Evolutionary conservation across 2,888 invertebrate genomes (phyloP), one percentile per base, ranked within the genome.

Genomic region (Spisula subtruncata): DNA sequence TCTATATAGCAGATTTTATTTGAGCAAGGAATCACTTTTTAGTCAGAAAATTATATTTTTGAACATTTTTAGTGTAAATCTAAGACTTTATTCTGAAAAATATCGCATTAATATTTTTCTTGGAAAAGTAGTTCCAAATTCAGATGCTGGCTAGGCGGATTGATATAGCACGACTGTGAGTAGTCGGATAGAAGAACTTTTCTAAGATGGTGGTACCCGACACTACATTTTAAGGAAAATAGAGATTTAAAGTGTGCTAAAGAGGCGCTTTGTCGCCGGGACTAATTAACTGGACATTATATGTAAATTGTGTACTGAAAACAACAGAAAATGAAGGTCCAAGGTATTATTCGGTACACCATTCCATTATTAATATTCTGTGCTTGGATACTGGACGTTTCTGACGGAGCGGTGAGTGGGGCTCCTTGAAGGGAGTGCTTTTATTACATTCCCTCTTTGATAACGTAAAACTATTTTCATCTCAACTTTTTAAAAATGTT

Each of bases 331-430:
- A 91, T 91, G 91, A 89, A 89, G 87, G 81, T 82, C 18, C n/a
- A 20, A 51, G 89, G 83, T 32, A 41, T 90, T 20, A 66, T 85
- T 48, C 83, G 81, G 29, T 60, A 85, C n/a, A 81, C 86, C 84
- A 32, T 92, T 56, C 90, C 92, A 46, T 81, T 87, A 56, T 83
- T 92, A 86, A 54, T 92, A 75, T 83, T 92, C 20, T 88, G 82
- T 75, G 89, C 91, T 81, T 87, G 88, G 91, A 92, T 92, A 88
- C 83, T 91, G 85, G 92, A 92, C 84, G 86, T 91, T 86, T 90
- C 92, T 81, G 85, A 92, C 91, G 92, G 92, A 86, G 91, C 92
- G 92, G 91, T 92, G 87, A 92, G 92, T 90, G 89, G 86, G 91
- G 91, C 18, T 41, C 87, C 87, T 29, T 20, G 56, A 14, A 79